Base-by-base conservation (phyloP, 1,140 invertebrate species). In the Lordiphosa mommai region DNA sequence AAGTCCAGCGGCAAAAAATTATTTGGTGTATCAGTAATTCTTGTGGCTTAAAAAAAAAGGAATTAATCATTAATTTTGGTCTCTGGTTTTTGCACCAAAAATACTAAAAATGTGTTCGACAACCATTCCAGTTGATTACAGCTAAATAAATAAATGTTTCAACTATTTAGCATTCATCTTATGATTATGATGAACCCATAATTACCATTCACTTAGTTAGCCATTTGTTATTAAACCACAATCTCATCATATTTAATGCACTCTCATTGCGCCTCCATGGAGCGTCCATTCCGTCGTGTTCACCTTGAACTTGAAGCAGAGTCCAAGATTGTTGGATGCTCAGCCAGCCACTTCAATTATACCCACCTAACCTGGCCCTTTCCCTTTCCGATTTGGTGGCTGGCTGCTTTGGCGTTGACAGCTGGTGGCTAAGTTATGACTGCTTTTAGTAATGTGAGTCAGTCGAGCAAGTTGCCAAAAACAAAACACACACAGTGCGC, bases 301-400 rank as follows among this genome's bases (percentile, higher is more conserved):
- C 41, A 68, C 73, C 74, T 77, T 77, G 73, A 77, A 77, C 73
- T 77, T 77, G 74, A 32, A 27, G 41, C 36, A 20, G 30, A 79
- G 71, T 77, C 68, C 53, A 63, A 57, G 44, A 43, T 17, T 41
- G 23, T 27, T 48, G 37, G 43, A 51, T 63, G 29, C 41, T 17
- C 30, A 47, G 12, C 37, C 33, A 46, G 8, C 30, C 43, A 56
- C 65, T 53, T 66, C 30, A 41, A 66, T 66, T 66, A 66, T 66
- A 63, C 66, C 58, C 66, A 63, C 52, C 59, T 67, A 58, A 67
- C 63, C 56, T 8, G 58, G 63, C 50, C 63, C 68, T 68, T 77
- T 77, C 72, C 67, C 72, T 76, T 76, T 73, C 60, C 30, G 12
- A 30, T 52, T 33, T 17, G 27, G 34, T 33, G 33, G 64, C 55